Base-by-base conservation (phyloP, 1,140 invertebrate genomes). In the Eumeta japonica region DNA sequence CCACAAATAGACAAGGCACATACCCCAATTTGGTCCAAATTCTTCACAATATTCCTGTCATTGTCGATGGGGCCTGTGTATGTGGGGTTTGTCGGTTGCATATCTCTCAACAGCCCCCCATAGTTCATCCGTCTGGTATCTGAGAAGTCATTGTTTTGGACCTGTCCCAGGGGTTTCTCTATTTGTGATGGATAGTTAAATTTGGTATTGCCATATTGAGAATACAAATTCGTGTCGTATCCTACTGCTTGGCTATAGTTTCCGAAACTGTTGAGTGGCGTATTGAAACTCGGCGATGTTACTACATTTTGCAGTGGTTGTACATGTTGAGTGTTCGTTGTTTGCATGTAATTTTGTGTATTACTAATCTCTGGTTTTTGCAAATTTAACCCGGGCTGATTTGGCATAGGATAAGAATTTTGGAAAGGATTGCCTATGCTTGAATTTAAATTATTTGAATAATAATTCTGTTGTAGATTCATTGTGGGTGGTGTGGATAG, bases 221-320 rank as follows among this genome's bases (percentile, higher is more conserved):
- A 65, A 41, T 73, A 73, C 63, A 73, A 64, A 0, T 63, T 44
- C 2, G 67, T 55, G 31, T 73, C 67, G 37, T 70, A 73, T 3
- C 49, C 45, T 2, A 64, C 54, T 0, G 51, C n/a, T 0, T 54
- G 37, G 1, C 54, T 45, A 44, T 64, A 70, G 1, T 47, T 41
- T 9, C 37, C 43, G 18, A 62, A 66, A 11, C 30, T 59, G 17
- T 48, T 58, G 5, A 66, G n/a, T 0, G 56, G 41, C 0, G 61
- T 50, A 28, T 45, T 63, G 27, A 61, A 72, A 16, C 51, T 63
- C 0, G 59, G 55, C 0, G 67, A 53, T 10, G 53, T 53, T 2
- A 64, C 56, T 11, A 72, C 12, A 18, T 59, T 68, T 41, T 65
- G 62, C 4, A 71, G 27, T 0, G 45, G 50, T 14, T 55, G 61